phyloP scores from a whole-genome alignment of 2,888 invertebrate species.

The Hyposoter dolosus region DNA sequence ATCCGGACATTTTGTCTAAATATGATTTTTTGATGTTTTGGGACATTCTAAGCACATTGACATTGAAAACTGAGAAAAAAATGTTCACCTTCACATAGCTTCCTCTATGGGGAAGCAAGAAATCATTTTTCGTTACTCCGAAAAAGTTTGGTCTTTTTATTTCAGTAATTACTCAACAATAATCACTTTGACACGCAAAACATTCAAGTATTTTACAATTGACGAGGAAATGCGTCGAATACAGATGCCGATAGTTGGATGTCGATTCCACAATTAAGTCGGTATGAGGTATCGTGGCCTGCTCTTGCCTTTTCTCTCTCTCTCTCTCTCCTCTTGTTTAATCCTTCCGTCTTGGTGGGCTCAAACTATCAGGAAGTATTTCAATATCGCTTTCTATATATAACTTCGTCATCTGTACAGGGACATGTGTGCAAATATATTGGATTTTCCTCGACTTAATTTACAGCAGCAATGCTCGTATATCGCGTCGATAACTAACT shows the following conservation, averaged over 20 bases:
- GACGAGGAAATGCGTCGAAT: neutral
- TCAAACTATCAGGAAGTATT: slow-evolving; percentile 35
- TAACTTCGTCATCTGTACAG: neutral
- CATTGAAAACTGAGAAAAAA: no score
- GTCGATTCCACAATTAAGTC: slow-evolving; percentile 15
- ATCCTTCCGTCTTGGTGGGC: slow-evolving; percentile 9
- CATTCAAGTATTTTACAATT: slow-evolving; percentile 8
- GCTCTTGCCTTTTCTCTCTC: neutral
- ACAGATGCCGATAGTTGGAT: neutral
- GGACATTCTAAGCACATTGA: no score
- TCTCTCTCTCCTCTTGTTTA: neutral
- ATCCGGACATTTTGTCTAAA: no score
- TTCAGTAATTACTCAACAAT: no score
- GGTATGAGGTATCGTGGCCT: neutral
- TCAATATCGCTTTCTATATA: slow-evolving; percentile 20
- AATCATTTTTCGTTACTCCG: no score
- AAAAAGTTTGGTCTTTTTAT: no score
- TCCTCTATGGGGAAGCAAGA: no score
- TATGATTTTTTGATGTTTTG: no score
- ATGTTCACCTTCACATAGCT: no score
- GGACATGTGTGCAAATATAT: slow-evolving; percentile 17
- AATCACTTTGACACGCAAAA: neutral
- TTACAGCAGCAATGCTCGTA: neutral
- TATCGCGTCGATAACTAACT: neutral
- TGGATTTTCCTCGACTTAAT: slow-evolving; percentile 8